Percentiles rank a stretch among this genome's conserved stretches.
Conservation (phyloP, 1,140 invertebrate species). For the Lepeophtheirus salmonis region DNA sequence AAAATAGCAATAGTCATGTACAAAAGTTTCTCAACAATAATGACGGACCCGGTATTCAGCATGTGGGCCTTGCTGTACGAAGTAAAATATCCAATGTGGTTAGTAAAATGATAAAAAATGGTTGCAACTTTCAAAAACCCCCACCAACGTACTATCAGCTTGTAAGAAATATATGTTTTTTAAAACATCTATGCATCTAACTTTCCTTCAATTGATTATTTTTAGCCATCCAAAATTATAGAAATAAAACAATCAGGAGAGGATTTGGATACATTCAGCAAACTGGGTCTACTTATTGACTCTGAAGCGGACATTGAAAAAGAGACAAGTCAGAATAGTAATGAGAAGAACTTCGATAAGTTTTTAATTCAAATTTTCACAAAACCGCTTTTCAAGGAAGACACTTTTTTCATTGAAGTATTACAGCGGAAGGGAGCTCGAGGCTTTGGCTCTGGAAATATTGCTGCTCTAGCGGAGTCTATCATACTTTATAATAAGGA, state of each 20-base stretch:
- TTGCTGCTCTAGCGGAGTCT: slow-evolving; percentile 31
- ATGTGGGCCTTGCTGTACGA: too few relatives aligned
- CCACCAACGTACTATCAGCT: too few relatives aligned
- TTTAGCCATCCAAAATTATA: background rate
- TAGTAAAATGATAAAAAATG: too few relatives aligned
- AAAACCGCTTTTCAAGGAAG: slow-evolving; percentile 30
- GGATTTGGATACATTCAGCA: slow-evolving; percentile 20
- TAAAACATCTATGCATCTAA: too few relatives aligned
- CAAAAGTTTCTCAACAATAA: too few relatives aligned
- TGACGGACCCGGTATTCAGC: too few relatives aligned
- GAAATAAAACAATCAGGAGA: slow-evolving; percentile 1
- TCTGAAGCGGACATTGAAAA: slow-evolving; percentile 25
- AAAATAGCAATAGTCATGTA: too few relatives aligned
- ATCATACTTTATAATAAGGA: slow-evolving; percentile 23
- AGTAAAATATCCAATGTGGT: too few relatives aligned
- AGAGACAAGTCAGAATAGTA: background rate
- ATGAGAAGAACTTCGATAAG: slow-evolving; percentile 23
- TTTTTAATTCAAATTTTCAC: slow-evolving; percentile 38
- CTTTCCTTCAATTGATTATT: too few relatives aligned
- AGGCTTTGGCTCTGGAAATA: slow-evolving; percentile 37
- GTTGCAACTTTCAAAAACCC: too few relatives aligned
- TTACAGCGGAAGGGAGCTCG: slow-evolving; percentile 32
- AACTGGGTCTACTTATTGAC: slow-evolving; percentile 27
- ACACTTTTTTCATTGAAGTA: slow-evolving; percentile 37
- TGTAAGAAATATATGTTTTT: too few relatives aligned